A percentile compares a stretch with the other conserved stretches of the same genome.
phyloP scores from a whole-genome alignment of 2,113 vertebrate genomes.

The Melanostigma gelatinosum region DNA sequence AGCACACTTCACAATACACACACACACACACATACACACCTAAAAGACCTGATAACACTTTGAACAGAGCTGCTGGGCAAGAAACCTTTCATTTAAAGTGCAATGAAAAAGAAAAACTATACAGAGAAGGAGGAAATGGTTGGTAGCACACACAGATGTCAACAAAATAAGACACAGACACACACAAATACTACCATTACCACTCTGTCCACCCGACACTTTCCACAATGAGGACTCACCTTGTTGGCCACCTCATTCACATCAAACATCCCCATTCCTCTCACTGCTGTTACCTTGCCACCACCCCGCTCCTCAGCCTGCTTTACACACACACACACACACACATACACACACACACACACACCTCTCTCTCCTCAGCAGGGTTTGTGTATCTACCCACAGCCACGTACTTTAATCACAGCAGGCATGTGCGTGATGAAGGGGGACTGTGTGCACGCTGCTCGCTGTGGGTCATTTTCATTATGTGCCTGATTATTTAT shows the following conservation, averaged over 20 bases:
- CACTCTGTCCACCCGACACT: conserved; percentile 11
- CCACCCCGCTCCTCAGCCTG: conserved; percentile 21
- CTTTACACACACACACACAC: not conserved
- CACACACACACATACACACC: conserved; percentile 5
- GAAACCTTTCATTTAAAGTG: conserved; percentile 43
- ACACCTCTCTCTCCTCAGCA: not conserved
- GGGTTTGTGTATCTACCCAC: conserved; percentile 41
- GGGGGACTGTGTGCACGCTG: conserved; percentile 11
- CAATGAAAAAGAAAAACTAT: conserved; percentile 5
- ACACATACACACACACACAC: not conserved
- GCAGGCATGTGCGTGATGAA: conserved; percentile 51
- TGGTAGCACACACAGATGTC: conserved; percentile 32
- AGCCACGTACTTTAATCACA: conserved; percentile 63
- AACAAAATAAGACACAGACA: conserved; percentile 33
- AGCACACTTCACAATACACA: conserved; percentile 33
- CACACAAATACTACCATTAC: conserved; percentile 21
- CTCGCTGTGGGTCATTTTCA: conserved; percentile 71
- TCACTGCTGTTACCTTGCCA: conserved; percentile 19
- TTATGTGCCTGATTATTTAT: conserved; percentile 68
- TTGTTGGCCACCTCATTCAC: conserved; percentile 46
- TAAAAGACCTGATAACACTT: conserved; percentile 7
- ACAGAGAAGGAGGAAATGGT: conserved; percentile 16
- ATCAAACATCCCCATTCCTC: conserved; percentile 47
- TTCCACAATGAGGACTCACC: conserved; percentile 39
- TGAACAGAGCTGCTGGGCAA: conserved; percentile 21